Conservation (phyloP, 1,140 invertebrate genomes). For the Cotesia vestalis region DNA sequence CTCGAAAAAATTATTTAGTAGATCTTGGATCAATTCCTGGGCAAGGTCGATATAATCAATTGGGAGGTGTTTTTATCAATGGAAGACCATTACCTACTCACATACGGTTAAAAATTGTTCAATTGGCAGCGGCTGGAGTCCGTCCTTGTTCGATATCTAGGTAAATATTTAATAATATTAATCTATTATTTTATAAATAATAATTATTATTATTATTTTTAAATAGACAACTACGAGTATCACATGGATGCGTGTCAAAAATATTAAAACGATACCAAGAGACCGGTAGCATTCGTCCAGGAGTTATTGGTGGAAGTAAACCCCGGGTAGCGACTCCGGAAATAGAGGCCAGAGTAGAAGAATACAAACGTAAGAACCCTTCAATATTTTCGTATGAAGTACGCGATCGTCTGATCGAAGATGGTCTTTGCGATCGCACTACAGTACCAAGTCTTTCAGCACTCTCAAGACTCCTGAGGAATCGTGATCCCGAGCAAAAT, state of each 20-base stretch:
- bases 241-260: slow-evolving; percentile 85
- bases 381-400: slow-evolving; percentile 94
- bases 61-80: slow-evolving; percentile 88
- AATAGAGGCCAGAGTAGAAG: slow-evolving; percentile 83
- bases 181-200: background rate
- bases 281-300: slow-evolving; percentile 83
- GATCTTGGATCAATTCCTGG: slow-evolving; percentile 68
- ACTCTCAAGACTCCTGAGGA: slow-evolving; percentile 83
- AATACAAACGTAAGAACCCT: slow-evolving; percentile 87
- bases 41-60: slow-evolving; percentile 84
- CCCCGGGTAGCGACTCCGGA: slow-evolving; percentile 81
- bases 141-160: slow-evolving; percentile 82
- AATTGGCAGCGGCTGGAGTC: slow-evolving; percentile 82
- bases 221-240: slow-evolving; percentile 76
- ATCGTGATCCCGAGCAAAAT: slow-evolving; percentile 72
- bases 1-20: slow-evolving; percentile 23
- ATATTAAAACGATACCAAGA: slow-evolving; percentile 85
- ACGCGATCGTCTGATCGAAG: slow-evolving; percentile 82
- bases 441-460: slow-evolving; percentile 84
- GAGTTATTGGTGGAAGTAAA: slow-evolving; percentile 83
- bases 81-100: slow-evolving; percentile 82
- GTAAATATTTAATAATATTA: slow-evolving; percentile 44
- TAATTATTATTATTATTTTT: slow-evolving; percentile 11
- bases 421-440: slow-evolving; percentile 82
- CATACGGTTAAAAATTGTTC: slow-evolving; percentile 81